These are phyloP conservation scores for Drosophila elegans DNA, from an alignment of 1,140 invertebrate genomes.

Conservation along the genomic window DNA sequence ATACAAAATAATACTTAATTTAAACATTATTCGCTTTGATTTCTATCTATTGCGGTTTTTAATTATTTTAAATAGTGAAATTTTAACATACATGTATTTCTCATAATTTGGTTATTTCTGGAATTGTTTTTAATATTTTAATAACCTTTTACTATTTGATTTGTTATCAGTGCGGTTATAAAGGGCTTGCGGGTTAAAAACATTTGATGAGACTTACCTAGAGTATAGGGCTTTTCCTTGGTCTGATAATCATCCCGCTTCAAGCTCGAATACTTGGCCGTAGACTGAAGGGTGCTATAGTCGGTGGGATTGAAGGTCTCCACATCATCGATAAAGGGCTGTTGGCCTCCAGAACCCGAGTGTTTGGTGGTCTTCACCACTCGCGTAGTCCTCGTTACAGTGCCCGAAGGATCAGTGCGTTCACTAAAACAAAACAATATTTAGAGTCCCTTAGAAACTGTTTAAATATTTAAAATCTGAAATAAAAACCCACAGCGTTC, in stretches of 20 bases:
- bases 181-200: too few relatives aligned
- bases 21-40: too few relatives aligned
- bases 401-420: conserved; percentile 75
- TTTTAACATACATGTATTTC: not conserved
- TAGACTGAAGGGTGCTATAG: conserved; percentile 75
- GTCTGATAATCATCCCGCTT: conserved; percentile 67
- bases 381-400: conserved; percentile 78
- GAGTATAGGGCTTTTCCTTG: conserved; percentile 66
- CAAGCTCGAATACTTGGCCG: conserved; percentile 72
- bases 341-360: conserved; percentile 58
- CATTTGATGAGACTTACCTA: conserved; percentile 24
- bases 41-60: too few relatives aligned
- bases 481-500: conserved; percentile 64
- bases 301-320: conserved; percentile 72
- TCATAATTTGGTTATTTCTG: too few relatives aligned
- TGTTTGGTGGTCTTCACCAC: conserved; percentile 76
- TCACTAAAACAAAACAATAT: conserved; percentile 40
- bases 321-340: conserved; percentile 63
- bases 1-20: too few relatives aligned
- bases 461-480: too few relatives aligned
- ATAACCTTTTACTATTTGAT: too few relatives aligned
- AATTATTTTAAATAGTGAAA: not conserved
- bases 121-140: too few relatives aligned
- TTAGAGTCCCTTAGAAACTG: not conserved
- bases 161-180: too few relatives aligned